Percentiles rank a stretch among this genome's conserved stretches.
Evolutionary conservation across 1,140 invertebrate species (phyloP).

Genomic region (Thaumatotibia leucotreta): DNA sequence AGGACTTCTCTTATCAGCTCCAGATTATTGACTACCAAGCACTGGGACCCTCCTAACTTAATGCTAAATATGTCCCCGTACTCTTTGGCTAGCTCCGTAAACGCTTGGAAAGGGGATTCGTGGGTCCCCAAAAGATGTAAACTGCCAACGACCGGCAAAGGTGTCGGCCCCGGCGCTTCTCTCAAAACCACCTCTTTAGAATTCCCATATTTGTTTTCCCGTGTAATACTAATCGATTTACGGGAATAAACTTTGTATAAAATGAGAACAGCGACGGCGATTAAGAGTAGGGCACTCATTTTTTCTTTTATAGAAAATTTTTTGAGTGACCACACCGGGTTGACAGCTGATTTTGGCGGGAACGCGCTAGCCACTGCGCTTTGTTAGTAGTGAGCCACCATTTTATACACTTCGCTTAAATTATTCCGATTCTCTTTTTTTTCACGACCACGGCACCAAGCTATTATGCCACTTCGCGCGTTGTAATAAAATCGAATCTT

Average conservation of each 20-base stretch:
- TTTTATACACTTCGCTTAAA: slow-evolving; percentile 40
- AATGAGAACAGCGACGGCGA: slow-evolving; percentile 40
- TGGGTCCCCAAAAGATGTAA: slow-evolving; percentile 81
- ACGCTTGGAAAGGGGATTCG: slow-evolving; percentile 84
- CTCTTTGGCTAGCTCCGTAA: slow-evolving; percentile 81
- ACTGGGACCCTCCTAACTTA: slow-evolving; percentile 82
- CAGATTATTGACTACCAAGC: slow-evolving; percentile 87
- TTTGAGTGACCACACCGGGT: slow-evolving; percentile 48
- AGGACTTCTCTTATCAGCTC: slow-evolving; percentile 86
- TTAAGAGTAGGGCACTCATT: slow-evolving; percentile 63
- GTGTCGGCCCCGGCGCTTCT: slow-evolving; percentile 78
- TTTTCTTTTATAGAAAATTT: slow-evolving; percentile 55
- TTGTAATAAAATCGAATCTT: not conserved
- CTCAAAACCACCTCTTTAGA: slow-evolving; percentile 30
- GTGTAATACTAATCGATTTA: slow-evolving; percentile 35
- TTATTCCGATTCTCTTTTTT: not conserved
- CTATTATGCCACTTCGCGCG: not conserved
- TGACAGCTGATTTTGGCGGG: slow-evolving; percentile 53
- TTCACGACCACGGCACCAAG: not conserved
- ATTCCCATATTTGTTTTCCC: slow-evolving; percentile 35
- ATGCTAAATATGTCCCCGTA: slow-evolving; percentile 88
- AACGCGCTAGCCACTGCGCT: slow-evolving; percentile 50
- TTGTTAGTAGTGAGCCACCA: slow-evolving; percentile 21
- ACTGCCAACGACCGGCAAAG: slow-evolving; percentile 84
- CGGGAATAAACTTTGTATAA: slow-evolving; percentile 48